A percentile compares a stretch with the other conserved stretches of the same genome.
phyloP scores from a whole-genome alignment of 2,888 invertebrate genomes.

The Drosophila yooni region DNA sequence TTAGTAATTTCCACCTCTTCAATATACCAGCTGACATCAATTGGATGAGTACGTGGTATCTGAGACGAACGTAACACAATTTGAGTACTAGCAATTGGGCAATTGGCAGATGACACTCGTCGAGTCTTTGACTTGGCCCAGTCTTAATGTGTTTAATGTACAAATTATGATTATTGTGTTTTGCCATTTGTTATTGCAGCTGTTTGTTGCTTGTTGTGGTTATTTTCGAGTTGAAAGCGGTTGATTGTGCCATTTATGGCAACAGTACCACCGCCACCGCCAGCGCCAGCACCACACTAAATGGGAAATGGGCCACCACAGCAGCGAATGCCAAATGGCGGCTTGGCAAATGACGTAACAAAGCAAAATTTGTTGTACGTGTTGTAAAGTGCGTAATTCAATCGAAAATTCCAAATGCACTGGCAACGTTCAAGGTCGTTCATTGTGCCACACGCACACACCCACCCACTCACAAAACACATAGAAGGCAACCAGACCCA shows the following conservation, averaged over 20 bases:
- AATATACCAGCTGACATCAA: not conserved
- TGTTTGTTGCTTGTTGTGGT: constrained; percentile 22
- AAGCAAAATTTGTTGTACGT: constrained; percentile 47
- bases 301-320: constrained; percentile 64
- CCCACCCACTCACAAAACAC: constrained; percentile 4
- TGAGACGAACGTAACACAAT: constrained; percentile 41
- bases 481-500: constrained; percentile 20
- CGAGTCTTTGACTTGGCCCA: constrained; percentile 33
- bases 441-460: constrained; percentile 31
- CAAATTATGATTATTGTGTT: constrained; percentile 66
- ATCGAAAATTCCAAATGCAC: constrained; percentile 42
- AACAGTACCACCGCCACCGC: constrained; percentile 4
- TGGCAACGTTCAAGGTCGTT: constrained; percentile 64
- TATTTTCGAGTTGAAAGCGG: constrained; percentile 46
- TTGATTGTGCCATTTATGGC: constrained; percentile 76
- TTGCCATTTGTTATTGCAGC: constrained; percentile 18
- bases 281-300: constrained; percentile 44
- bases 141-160: constrained; percentile 75
- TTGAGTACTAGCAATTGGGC: constrained; percentile 38
- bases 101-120: constrained; percentile 45
- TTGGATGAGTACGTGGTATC: constrained; percentile 3
- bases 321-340: constrained; percentile 51
- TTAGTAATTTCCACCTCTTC: not conserved
- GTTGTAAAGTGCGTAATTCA: constrained; percentile 57
- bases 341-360: constrained; percentile 44